phyloP scores from a whole-genome alignment of 92 coral and sea anemone genomes.

The Metridium senile region DNA sequence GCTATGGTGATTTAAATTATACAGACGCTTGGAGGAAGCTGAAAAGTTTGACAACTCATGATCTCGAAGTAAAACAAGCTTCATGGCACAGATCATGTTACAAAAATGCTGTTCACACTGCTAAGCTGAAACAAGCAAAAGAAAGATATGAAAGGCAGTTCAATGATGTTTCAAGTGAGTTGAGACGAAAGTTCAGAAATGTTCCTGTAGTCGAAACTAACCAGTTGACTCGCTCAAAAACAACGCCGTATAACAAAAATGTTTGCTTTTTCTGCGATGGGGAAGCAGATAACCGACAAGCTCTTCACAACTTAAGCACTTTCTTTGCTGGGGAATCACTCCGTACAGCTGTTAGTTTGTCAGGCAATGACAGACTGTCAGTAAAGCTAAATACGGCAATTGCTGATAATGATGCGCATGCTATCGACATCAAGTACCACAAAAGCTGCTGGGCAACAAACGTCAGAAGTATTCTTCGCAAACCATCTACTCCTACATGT shows the following conservation, averaged over 20 bases:
- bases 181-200: too few relatives aligned
- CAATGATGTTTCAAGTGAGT: constrained; percentile 37
- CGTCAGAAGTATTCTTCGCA: constrained; percentile 48
- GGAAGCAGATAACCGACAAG: constrained; percentile 51
- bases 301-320: constrained; percentile 47
- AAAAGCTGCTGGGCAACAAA: constrained; percentile 55
- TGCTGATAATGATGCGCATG: constrained; percentile 63
- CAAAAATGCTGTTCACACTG: constrained; percentile 33
- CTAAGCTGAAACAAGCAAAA: constrained; percentile 43
- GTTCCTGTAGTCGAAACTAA: constrained; percentile 25
- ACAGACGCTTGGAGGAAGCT: constrained; percentile 44
- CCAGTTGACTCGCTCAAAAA: constrained; percentile 55
- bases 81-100: constrained; percentile 54
- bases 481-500: constrained; percentile 32
- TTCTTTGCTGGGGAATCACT: constrained; percentile 54
- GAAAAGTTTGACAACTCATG: too few relatives aligned
- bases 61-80: constrained; percentile 23
- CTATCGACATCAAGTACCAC: constrained; percentile 64
- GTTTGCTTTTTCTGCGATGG: constrained; percentile 70
- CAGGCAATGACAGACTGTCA: constrained; percentile 43
- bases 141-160: constrained; percentile 45
- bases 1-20: constrained; percentile 32
- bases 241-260: constrained; percentile 56
- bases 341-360: constrained; percentile 39
- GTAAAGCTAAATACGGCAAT: constrained; percentile 59